Conservation (phyloP, 2,888 invertebrate genomes). For the Andrena bicolor region DNA sequence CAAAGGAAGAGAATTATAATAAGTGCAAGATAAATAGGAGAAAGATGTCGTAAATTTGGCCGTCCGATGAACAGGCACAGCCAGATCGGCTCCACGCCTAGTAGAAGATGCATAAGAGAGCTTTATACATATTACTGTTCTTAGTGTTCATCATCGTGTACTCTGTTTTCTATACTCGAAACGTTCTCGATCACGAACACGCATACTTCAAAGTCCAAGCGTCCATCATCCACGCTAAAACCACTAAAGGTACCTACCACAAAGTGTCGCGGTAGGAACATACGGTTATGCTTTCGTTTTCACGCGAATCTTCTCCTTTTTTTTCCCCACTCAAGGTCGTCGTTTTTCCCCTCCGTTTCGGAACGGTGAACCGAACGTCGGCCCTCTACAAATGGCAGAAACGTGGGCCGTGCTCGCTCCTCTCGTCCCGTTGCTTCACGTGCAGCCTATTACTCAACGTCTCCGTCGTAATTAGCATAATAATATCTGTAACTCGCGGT, state of each 20-base stretch:
- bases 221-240: too few relatives aligned
- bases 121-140: too few relatives aligned
- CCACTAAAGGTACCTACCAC: slow-evolving; percentile 1
- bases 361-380: slow-evolving; percentile 57
- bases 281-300: slow-evolving; percentile 40
- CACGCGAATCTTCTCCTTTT: slow-evolving; percentile 51
- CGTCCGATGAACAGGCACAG: too few relatives aligned
- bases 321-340: slow-evolving; percentile 32
- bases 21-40: too few relatives aligned
- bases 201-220: too few relatives aligned
- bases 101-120: too few relatives aligned
- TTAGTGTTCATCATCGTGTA: too few relatives aligned
- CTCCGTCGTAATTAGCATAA: slow-evolving; percentile 78
- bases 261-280: slow-evolving; percentile 12
- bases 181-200: too few relatives aligned
- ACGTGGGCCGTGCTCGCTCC: slow-evolving; percentile 69
- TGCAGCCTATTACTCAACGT: slow-evolving; percentile 79
- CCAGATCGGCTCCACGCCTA: too few relatives aligned
- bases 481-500: slow-evolving; percentile 79
- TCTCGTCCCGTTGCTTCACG: slow-evolving; percentile 73
- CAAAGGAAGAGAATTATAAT: too few relatives aligned
- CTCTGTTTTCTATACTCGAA: too few relatives aligned
- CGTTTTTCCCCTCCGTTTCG: slow-evolving; percentile 51
- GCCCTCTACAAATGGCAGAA: slow-evolving; percentile 69
- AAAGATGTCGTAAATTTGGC: too few relatives aligned